These are phyloP conservation scores for Heteronetta atricapilla DNA, from an alignment of 2,113 vertebrate genomes.

Conservation along the genomic window DNA sequence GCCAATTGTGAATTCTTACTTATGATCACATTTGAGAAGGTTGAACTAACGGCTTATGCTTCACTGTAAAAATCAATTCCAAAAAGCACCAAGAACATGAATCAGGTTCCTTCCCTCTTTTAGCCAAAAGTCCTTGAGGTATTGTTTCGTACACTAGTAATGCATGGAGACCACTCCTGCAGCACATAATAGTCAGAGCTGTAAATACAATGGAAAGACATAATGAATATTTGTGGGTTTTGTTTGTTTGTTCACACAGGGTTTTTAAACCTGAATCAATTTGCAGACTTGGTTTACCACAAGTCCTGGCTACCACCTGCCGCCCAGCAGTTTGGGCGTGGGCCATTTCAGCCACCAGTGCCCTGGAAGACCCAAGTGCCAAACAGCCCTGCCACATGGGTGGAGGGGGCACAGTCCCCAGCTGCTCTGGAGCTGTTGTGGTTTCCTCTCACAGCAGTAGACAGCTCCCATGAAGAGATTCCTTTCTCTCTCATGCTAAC, in stretches of 20 bases:
- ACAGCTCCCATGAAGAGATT: not conserved
- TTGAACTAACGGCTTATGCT: not conserved
- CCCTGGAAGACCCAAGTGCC: not conserved
- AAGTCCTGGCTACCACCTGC: not conserved
- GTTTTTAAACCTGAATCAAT: not conserved
- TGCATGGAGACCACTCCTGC: rapidly evolving
- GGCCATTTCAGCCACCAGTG: not conserved
- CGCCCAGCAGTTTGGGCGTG: not conserved
- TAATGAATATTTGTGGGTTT: not conserved
- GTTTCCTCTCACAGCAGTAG: not conserved
- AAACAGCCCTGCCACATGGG: rapidly evolving
- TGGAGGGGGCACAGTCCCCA: not conserved
- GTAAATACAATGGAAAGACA: not conserved
- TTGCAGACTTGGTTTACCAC: not conserved
- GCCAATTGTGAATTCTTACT: not conserved
- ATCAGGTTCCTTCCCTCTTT: not conserved
- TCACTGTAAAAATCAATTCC: not conserved
- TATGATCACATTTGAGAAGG: not conserved
- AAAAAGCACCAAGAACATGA: not conserved
- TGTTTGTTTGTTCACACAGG: not conserved
- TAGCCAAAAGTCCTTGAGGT: not conserved
- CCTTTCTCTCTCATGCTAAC: not conserved
- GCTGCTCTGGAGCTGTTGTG: not conserved
- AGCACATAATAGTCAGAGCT: not conserved
- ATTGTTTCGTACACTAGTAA: not conserved